Percentiles rank a stretch among this genome's conserved stretches.
phyloP scores from a whole-genome alignment of 1,140 invertebrate genomes.

The Himalopsyche phryganea region DNA sequence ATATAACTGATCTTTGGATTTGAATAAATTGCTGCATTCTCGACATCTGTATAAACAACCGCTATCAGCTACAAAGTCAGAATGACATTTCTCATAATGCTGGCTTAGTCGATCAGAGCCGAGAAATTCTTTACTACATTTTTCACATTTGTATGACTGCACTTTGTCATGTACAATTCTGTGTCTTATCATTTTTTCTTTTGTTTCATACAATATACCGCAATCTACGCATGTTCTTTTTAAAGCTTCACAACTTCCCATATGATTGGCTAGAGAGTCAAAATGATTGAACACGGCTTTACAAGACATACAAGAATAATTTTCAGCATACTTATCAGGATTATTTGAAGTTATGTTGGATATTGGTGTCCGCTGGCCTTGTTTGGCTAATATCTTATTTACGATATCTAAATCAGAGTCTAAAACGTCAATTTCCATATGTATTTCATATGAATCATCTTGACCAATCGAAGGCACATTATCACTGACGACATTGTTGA shows the following conservation, averaged over 20 bases:
- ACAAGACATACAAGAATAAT: constrained; percentile 29
- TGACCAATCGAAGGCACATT: not conserved
- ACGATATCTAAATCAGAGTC: constrained; percentile 31
- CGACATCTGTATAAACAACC: constrained; percentile 27
- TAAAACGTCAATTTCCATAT: constrained; percentile 32
- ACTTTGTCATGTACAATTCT: constrained; percentile 2
- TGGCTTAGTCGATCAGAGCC: constrained; percentile 11
- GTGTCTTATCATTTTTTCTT: constrained; percentile 18
- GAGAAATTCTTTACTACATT: constrained; percentile 16
- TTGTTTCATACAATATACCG: constrained; percentile 10
- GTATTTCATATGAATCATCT: constrained; percentile 30
- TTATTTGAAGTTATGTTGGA: not conserved
- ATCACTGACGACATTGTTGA: constrained; percentile 11
- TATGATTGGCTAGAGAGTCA: constrained; percentile 23
- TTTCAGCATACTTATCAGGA: constrained; percentile 9
- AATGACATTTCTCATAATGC: constrained; percentile 17
- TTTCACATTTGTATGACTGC: constrained; percentile 4
- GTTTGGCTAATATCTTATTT: constrained; percentile 23
- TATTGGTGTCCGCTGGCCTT: constrained; percentile 4
- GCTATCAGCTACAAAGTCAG: constrained; percentile 8
- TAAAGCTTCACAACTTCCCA: constrained; percentile 22
- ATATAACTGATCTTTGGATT: constrained; percentile 16
- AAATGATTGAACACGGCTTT: constrained; percentile 27
- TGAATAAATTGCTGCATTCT: constrained; percentile 24
- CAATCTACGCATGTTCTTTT: constrained; percentile 19